phyloP scores from a whole-genome alignment of 2,888 invertebrate genomes.

The Ennomos fuscantarius region DNA sequence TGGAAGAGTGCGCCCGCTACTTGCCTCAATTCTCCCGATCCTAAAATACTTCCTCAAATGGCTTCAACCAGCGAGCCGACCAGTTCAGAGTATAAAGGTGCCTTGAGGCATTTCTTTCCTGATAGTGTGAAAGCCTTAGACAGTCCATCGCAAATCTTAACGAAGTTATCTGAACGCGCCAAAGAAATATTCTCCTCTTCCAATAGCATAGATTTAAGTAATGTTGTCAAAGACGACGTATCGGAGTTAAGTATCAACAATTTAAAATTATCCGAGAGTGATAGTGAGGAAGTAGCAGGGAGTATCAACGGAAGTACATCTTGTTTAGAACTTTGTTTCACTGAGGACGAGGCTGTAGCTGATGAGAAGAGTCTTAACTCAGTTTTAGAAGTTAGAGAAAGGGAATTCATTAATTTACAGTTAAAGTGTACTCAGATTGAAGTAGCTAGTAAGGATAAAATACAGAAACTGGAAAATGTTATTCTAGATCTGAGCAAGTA shows the following conservation, averaged over 20 bases:
- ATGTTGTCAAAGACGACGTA: conserved; percentile 66
- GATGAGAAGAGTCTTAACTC: conserved; percentile 67
- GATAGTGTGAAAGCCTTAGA: conserved; percentile 77
- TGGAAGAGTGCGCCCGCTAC: conserved; percentile 87
- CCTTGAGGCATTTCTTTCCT: conserved; percentile 76
- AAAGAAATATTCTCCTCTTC: conserved; percentile 82
- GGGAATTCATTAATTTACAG: conserved; percentile 80
- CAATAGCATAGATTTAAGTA: conserved; percentile 73
- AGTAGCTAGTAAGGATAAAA: conserved; percentile 74
- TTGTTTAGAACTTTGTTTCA: conserved; percentile 78
- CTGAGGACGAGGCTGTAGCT: conserved; percentile 73
- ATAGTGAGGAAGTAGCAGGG: conserved; percentile 77
- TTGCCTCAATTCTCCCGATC: conserved; percentile 86
- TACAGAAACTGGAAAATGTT: conserved; percentile 79
- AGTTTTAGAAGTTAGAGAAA: conserved; percentile 74
- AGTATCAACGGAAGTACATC: conserved; percentile 80
- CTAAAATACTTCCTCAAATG: conserved; percentile 59
- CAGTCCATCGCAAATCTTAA: conserved; percentile 76
- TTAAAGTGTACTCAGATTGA: conserved; percentile 81
- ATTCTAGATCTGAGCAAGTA: conserved; percentile 88
- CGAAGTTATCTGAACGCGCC: conserved; percentile 78
- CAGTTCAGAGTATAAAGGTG: conserved; percentile 72
- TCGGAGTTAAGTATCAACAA: conserved; percentile 76
- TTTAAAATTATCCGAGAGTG: conserved; percentile 79
- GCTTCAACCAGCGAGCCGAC: conserved; percentile 76